Evolutionary conservation across 1,140 invertebrate genomes (phyloP).

Genomic region (Brachionus sp.): DNA sequence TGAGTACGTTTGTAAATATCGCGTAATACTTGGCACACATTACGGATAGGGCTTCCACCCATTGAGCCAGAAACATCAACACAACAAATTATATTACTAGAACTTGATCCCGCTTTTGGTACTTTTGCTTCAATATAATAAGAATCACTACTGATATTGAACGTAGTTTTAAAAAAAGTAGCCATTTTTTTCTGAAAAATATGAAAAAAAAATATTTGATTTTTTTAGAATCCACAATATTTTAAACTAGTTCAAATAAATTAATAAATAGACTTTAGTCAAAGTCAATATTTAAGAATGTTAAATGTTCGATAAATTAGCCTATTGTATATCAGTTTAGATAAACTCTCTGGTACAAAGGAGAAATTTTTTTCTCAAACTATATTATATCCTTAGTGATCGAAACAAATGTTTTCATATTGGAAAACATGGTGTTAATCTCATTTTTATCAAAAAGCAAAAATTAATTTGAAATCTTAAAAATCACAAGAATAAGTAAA

Average conservation of each 20-base stretch:
- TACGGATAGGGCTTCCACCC: conserved; percentile 6
- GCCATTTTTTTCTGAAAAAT: conserved; percentile 8
- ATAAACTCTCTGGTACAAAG: too few relatives aligned
- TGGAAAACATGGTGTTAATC: too few relatives aligned
- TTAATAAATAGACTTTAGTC: background rate
- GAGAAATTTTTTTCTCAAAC: too few relatives aligned
- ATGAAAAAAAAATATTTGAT: background rate
- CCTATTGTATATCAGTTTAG: too few relatives aligned
- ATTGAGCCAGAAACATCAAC: conserved; percentile 10
- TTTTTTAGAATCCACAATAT: background rate
- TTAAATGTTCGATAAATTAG: background rate
- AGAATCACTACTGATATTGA: background rate
- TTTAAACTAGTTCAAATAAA: background rate
- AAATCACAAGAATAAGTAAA: too few relatives aligned
- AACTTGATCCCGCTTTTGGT: background rate
- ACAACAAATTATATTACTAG: conserved; percentile 16
- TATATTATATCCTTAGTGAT: too few relatives aligned
- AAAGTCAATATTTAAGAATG: background rate
- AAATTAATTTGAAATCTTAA: background rate
- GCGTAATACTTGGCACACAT: conserved; percentile 18
- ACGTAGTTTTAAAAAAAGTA: conserved; percentile 6
- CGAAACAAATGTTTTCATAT: too few relatives aligned
- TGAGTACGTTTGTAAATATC: conserved; percentile 9
- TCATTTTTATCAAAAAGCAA: too few relatives aligned
- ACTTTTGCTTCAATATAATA: conserved; percentile 10